These are phyloP conservation scores for Heliconius melpomene DNA, from an alignment of 1,140 invertebrate genomes.

Conservation along the genomic window DNA sequence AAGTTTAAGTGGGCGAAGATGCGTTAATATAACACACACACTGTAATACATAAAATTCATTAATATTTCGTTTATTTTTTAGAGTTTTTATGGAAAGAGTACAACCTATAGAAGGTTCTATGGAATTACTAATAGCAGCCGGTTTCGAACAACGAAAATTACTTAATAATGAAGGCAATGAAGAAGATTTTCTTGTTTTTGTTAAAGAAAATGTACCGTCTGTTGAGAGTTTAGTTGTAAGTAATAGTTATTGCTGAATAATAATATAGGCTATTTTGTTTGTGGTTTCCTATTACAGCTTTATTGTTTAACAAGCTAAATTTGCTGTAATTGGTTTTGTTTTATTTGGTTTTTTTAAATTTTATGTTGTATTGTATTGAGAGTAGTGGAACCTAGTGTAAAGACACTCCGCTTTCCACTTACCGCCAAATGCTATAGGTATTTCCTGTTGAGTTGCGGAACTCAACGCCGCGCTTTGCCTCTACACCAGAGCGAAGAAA, in stretches of 20 bases:
- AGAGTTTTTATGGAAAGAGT: slow-evolving; percentile 89
- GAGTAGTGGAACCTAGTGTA: no score
- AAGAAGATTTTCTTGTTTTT: slow-evolving; percentile 86
- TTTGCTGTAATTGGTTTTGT: no score
- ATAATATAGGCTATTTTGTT: no score
- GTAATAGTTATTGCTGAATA: slow-evolving; percentile 18
- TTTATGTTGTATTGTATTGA: no score
- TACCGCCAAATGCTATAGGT: no score
- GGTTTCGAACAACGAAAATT: slow-evolving; percentile 87
- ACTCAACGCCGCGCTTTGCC: neutral
- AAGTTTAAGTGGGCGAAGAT: no score
- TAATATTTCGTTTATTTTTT: slow-evolving; percentile 25
- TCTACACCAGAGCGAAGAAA: no score
- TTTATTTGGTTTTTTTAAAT: no score
- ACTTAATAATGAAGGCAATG: slow-evolving; percentile 76
- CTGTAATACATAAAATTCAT: neutral
- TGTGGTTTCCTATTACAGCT: no score
- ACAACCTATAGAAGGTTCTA: slow-evolving; percentile 87
- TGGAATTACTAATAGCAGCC: slow-evolving; percentile 91
- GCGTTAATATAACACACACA: no score
- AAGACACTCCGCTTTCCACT: no score
- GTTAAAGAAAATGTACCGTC: slow-evolving; percentile 80
- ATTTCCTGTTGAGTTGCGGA: neutral
- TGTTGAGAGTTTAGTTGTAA: slow-evolving; percentile 82
- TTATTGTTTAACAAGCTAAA: no score